Percentiles rank a stretch among this genome's conserved stretches.
Evolutionary conservation across 2,888 invertebrate species (phyloP).

Genomic region (Micoletzkya japonica): DNA sequence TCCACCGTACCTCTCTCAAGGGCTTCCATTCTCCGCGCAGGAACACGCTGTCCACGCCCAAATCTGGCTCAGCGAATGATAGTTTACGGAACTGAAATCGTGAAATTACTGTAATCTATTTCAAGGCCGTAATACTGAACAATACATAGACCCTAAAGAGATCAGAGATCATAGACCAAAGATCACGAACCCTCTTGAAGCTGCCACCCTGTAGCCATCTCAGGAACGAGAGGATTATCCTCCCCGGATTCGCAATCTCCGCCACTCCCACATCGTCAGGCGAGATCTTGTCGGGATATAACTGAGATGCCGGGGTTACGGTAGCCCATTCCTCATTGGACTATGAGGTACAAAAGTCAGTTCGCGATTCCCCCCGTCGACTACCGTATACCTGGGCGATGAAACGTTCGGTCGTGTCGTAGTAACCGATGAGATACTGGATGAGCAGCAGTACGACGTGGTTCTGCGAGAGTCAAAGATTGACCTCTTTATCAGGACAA

Average conservation of each 20-base stretch:
- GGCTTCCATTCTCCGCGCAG: conserved; percentile 27
- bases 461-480: neutral
- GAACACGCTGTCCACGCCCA: conserved; percentile 24
- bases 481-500: too few relatives aligned
- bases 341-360: neutral
- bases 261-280: conserved; percentile 8
- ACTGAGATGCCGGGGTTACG: neutral
- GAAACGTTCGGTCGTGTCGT: conserved; percentile 8
- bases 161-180: neutral
- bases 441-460: conserved; percentile 27
- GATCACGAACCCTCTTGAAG: conserved; percentile 24
- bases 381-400: conserved; percentile 4
- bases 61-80: conserved; percentile 21
- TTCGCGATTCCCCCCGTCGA: neutral
- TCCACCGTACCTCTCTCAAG: neutral
- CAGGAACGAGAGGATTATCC: conserved; percentile 7
- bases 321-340: neutral
- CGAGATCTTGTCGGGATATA: neutral
- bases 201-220: conserved; percentile 1
- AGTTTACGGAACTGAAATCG: neutral
- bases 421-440: conserved; percentile 25
- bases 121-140: neutral
- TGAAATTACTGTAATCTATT: neutral
- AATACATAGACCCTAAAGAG: neutral
- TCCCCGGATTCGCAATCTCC: conserved; percentile 10